phyloP scores from a whole-genome alignment of 2,888 invertebrate genomes.

The Synergus japonicus region DNA sequence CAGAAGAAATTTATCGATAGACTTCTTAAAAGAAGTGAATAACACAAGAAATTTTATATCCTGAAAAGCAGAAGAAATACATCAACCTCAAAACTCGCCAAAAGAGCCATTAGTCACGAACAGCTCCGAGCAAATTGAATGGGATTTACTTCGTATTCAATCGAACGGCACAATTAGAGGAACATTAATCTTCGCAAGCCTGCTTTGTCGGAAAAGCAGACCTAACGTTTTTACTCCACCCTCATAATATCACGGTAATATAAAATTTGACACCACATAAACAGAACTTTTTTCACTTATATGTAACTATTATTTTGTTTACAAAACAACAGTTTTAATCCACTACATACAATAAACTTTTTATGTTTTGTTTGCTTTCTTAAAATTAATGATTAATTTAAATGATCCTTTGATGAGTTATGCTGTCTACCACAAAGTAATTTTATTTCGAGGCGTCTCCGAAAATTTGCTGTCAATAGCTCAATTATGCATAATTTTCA shows the following conservation, averaged over 20 bases:
- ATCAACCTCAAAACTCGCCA: constrained; percentile 7
- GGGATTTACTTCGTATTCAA: constrained; percentile 7
- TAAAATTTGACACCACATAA: neutral
- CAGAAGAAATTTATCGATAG: neutral
- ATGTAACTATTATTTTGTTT: too few relatives aligned
- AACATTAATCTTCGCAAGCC: neutral
- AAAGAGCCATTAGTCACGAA: constrained; percentile 7
- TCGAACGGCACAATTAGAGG: constrained; percentile 7
- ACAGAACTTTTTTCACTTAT: neutral
- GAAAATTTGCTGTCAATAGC: too few relatives aligned
- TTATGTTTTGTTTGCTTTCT: too few relatives aligned
- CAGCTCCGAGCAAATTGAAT: constrained; percentile 7
- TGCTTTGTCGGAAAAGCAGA: neutral
- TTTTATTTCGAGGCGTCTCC: too few relatives aligned
- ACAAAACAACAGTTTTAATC: neutral
- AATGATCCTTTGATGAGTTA: too few relatives aligned
- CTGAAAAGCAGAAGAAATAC: constrained; percentile 7
- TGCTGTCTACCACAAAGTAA: too few relatives aligned
- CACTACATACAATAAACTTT: too few relatives aligned
- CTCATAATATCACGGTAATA: neutral
- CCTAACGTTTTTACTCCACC: neutral
- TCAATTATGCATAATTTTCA: too few relatives aligned
- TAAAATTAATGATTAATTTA: too few relatives aligned
- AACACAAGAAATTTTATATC: constrained; percentile 3
- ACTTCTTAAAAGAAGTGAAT: neutral